phyloP scores from a whole-genome alignment of 2,113 vertebrate genomes.

The Pseudolaguvia tuberculata region DNA sequence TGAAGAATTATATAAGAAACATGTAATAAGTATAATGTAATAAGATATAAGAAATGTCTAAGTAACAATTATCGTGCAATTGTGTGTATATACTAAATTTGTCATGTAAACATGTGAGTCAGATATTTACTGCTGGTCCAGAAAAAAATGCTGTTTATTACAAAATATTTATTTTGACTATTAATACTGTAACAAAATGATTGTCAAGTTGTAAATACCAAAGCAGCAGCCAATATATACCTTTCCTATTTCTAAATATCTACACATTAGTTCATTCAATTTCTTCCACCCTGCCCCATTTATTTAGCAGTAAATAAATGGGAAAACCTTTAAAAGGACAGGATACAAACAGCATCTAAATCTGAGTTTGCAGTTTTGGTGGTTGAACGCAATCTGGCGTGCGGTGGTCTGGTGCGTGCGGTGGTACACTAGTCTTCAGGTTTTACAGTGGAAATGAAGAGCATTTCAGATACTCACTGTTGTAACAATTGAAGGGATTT shows the following conservation, averaged over 20 bases:
- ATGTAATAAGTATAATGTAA: too few relatives aligned
- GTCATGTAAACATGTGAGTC: too few relatives aligned
- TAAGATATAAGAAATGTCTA: conserved; percentile 58
- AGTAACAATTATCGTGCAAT: conserved; percentile 40
- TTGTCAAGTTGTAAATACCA: conserved; percentile 44
- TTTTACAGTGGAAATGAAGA: conserved; percentile 59
- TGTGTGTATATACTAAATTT: conserved; percentile 6
- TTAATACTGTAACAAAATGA: conserved; percentile 49
- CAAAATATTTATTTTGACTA: conserved; percentile 53
- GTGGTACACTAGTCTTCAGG: conserved; percentile 57
- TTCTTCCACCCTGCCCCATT: background rate
- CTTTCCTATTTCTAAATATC: conserved; percentile 48
- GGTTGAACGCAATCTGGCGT: conserved; percentile 63
- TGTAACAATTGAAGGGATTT: conserved; percentile 63
- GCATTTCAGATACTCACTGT: conserved; percentile 58
- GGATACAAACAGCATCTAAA: conserved; percentile 60
- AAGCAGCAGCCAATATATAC: conserved; percentile 55
- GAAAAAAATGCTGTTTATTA: conserved; percentile 30
- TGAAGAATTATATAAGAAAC: background rate
- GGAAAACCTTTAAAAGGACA: conserved; percentile 60
- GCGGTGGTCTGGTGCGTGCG: conserved; percentile 50
- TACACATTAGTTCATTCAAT: conserved; percentile 16
- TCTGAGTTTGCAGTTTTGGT: conserved; percentile 63
- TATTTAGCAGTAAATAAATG: conserved; percentile 60
- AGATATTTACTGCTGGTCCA: background rate